Evolutionary conservation across 2,888 invertebrate genomes (phyloP).

Genomic region (Platycnemis pennipes): DNA sequence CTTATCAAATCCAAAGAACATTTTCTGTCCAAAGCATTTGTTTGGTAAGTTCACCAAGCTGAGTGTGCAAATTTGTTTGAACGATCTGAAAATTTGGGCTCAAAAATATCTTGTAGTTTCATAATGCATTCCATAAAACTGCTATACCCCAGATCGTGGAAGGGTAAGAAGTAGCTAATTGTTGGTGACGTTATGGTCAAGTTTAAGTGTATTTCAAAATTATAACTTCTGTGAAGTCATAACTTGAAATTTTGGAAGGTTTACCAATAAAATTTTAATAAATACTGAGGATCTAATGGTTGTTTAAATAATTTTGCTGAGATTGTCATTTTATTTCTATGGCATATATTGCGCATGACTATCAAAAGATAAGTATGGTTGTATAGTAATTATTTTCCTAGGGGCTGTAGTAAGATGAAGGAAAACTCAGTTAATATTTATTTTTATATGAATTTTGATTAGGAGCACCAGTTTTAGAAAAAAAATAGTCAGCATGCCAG

Average conservation of each 20-base stretch:
- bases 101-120: background rate
- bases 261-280: slow-evolving; percentile 24
- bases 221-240: slow-evolving; percentile 22
- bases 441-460: too few relatives aligned
- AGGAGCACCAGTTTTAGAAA: too few relatives aligned
- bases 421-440: too few relatives aligned
- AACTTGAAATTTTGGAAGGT: slow-evolving; percentile 9
- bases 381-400: too few relatives aligned
- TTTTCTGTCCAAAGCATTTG: background rate
- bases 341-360: too few relatives aligned
- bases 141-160: background rate
- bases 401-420: too few relatives aligned
- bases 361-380: too few relatives aligned
- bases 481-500: too few relatives aligned
- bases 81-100: background rate
- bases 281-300: background rate
- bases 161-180: background rate
- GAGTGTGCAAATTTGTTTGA: background rate
- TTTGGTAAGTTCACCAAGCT: background rate
- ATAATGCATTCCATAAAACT: background rate
- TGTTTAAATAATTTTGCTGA: too few relatives aligned
- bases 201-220: slow-evolving; percentile 8
- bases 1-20: background rate
- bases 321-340: too few relatives aligned
- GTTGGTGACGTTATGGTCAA: background rate